Percentiles rank a stretch among this genome's conserved stretches.
These are phyloP conservation scores for Orthosia cruda DNA, from an alignment of 2,888 invertebrate genomes.

Conservation along the genomic window DNA sequence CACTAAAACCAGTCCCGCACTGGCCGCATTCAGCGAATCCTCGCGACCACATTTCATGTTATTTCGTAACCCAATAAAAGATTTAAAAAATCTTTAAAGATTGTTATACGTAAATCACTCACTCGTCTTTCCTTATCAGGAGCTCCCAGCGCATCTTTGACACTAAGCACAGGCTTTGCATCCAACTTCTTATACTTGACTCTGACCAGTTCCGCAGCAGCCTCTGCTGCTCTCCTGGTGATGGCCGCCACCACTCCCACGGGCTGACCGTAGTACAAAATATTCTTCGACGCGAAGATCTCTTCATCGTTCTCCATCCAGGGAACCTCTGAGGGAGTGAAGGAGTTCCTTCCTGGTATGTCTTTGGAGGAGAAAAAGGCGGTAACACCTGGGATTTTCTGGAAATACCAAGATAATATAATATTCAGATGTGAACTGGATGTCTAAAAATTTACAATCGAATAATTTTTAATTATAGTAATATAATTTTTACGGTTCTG, in stretches of 20 bases:
- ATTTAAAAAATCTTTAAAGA: too few species aligned
- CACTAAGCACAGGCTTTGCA: slow-evolving; percentile 85
- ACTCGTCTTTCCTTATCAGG: slow-evolving; percentile 86
- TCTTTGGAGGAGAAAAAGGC: slow-evolving; percentile 93
- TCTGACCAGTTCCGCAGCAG: slow-evolving; percentile 85
- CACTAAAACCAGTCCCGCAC: too few species aligned
- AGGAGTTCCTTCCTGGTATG: slow-evolving; percentile 94
- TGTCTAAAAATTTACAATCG: too few species aligned
- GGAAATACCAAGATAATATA: slow-evolving; percentile 28
- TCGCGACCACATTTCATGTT: too few species aligned
- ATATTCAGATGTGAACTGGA: neutral
- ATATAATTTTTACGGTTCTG: too few species aligned
- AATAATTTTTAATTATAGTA: too few species aligned
- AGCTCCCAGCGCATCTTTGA: slow-evolving; percentile 89
- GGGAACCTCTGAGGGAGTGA: slow-evolving; percentile 84
- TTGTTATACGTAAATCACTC: slow-evolving; percentile 45
- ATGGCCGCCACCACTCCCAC: slow-evolving; percentile 94
- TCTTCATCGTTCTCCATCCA: slow-evolving; percentile 86
- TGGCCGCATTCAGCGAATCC: too few species aligned
- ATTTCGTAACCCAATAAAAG: too few species aligned
- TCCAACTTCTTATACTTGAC: slow-evolving; percentile 90
- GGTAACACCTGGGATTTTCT: slow-evolving; percentile 93
- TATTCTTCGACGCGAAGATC: slow-evolving; percentile 89
- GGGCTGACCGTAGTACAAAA: slow-evolving; percentile 94
- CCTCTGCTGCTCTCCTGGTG: slow-evolving; percentile 86